phyloP scores from a whole-genome alignment of 2,797 vertebrate genomes.

The Pteropus rufus region DNA sequence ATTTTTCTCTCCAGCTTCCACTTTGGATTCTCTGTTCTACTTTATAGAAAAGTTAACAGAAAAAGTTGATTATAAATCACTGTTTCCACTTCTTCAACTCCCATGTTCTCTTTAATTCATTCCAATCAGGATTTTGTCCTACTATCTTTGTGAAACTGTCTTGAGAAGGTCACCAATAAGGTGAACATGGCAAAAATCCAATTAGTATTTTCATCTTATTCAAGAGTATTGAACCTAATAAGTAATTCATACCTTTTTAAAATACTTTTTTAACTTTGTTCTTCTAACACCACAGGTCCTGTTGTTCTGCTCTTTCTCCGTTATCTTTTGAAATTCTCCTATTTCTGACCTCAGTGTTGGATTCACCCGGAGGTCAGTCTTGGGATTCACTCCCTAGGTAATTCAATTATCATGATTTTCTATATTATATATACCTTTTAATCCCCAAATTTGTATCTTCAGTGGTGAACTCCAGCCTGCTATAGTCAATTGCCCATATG shows the following conservation, averaged over 20 bases:
- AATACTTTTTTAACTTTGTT: background rate
- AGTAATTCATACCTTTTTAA: background rate
- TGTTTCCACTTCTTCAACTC: background rate
- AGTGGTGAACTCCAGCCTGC: background rate
- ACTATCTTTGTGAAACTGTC: background rate
- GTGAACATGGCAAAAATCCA: background rate
- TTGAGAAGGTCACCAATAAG: background rate
- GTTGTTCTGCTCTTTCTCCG: background rate
- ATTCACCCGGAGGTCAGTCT: background rate
- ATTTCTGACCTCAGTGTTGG: background rate
- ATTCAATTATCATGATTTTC: background rate
- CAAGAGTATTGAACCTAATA: background rate
- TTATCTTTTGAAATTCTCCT: background rate
- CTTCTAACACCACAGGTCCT: background rate
- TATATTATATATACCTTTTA: background rate
- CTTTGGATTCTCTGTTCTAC: background rate
- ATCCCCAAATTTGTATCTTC: background rate
- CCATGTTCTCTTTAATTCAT: background rate
- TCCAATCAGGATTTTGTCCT: background rate
- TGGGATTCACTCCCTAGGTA: background rate
- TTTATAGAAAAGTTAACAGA: background rate
- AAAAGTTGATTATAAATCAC: background rate
- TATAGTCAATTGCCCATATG: background rate
- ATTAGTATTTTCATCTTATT: background rate
- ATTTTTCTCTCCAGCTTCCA: background rate